Conservation (phyloP, 1,140 invertebrate species). For the Ceratina australensis region DNA sequence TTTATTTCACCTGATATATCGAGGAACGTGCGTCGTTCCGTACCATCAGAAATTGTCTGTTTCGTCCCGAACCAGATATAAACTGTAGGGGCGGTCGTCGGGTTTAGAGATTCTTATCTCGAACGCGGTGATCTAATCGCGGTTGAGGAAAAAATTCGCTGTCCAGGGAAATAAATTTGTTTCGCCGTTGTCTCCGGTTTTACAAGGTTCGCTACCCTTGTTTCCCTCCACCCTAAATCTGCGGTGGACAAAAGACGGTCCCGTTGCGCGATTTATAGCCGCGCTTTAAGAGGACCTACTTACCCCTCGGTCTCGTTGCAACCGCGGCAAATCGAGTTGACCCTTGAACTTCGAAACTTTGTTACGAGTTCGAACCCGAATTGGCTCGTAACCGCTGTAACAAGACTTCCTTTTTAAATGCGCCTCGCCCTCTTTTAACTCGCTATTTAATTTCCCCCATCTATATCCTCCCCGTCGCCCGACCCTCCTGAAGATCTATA, state of each 20-base stretch:
- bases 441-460: slow-evolving; percentile 55
- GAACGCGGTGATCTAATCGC: neutral
- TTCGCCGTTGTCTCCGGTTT: neutral
- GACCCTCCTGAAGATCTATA: neutral
- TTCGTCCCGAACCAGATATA: too few relatives aligned
- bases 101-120: neutral
- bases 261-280: slow-evolving; percentile 40
- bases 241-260: slow-evolving; percentile 16
- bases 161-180: neutral
- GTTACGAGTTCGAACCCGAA: slow-evolving; percentile 55
- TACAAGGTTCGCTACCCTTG: neutral
- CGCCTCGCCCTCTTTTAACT: slow-evolving; percentile 9
- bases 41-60: too few relatives aligned
- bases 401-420: slow-evolving; percentile 48
- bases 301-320: slow-evolving; percentile 46
- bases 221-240: neutral
- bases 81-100: too few relatives aligned
- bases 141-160: neutral
- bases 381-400: slow-evolving; percentile 51
- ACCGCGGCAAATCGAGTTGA: slow-evolving; percentile 59
- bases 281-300: slow-evolving; percentile 31
- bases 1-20: too few relatives aligned
- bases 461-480: neutral
- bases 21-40: too few relatives aligned
- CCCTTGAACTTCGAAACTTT: slow-evolving; percentile 62